Evolutionary conservation across 2,888 invertebrate genomes (phyloP).

Genomic region (Rhopalosiphum nymphaeae): DNA sequence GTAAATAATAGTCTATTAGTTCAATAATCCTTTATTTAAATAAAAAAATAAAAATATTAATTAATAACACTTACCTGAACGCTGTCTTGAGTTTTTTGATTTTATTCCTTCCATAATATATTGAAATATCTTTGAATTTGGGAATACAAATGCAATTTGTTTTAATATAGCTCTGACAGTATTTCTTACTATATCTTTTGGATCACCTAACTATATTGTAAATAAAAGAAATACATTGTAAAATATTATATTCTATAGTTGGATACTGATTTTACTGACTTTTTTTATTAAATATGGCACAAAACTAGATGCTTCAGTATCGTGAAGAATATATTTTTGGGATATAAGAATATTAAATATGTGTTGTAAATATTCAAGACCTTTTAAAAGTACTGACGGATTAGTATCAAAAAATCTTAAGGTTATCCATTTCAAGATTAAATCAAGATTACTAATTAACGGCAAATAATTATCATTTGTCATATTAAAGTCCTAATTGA

Average conservation of each 20-base stretch:
- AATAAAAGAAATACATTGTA: slow-evolving; percentile 45
- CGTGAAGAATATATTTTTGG: slow-evolving; percentile 86
- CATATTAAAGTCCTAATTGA: neutral
- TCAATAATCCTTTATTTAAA: neutral
- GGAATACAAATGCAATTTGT: slow-evolving; percentile 87
- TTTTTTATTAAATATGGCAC: slow-evolving; percentile 95
- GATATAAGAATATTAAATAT: slow-evolving; percentile 87
- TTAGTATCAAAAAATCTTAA: slow-evolving; percentile 98
- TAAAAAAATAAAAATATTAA: neutral
- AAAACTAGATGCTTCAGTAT: slow-evolving; percentile 92
- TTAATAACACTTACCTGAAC: slow-evolving; percentile 76
- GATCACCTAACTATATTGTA: slow-evolving; percentile 84
- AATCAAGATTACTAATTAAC: slow-evolving; percentile 89
- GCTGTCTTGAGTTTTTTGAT: slow-evolving; percentile 95
- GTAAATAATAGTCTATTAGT: neutral
- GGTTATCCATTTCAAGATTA: slow-evolving; percentile 96
- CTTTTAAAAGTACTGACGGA: slow-evolving; percentile 94
- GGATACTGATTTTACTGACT: slow-evolving; percentile 72
- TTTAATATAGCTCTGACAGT: slow-evolving; percentile 88
- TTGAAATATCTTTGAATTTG: slow-evolving; percentile 88
- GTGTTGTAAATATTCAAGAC: slow-evolving; percentile 87
- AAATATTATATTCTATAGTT: neutral
- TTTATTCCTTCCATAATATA: slow-evolving; percentile 95
- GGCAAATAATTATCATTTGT: slow-evolving; percentile 79
- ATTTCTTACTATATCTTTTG: slow-evolving; percentile 93